A percentile compares a stretch with the other conserved stretches of the same genome.
These are phyloP conservation scores for Todiramphus saurophagus DNA, from an alignment of 2,113 vertebrate species.

Conservation along the genomic window DNA sequence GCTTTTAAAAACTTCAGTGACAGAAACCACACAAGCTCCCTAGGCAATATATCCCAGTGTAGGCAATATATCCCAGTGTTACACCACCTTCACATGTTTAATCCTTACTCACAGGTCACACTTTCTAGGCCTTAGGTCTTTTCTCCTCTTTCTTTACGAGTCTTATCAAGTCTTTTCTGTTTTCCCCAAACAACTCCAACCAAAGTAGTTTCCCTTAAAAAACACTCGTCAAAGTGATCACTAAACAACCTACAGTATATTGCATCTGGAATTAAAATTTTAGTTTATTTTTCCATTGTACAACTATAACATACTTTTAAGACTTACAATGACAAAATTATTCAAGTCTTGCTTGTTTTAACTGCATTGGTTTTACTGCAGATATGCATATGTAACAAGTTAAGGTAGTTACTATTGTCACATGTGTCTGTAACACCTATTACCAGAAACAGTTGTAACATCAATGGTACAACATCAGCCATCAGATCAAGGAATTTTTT, in stretches of 20 bases:
- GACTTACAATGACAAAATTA: neutral
- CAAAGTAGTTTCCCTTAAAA: neutral
- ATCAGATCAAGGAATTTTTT: neutral
- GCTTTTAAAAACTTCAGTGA: slow-evolving; percentile 1
- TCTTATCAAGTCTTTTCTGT: neutral
- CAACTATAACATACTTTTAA: neutral
- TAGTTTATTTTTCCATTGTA: neutral
- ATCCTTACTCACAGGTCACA: neutral
- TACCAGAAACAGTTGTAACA: neutral
- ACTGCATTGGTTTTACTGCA: neutral
- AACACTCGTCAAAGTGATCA: neutral
- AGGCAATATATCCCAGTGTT: neutral
- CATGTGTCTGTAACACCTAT: neutral
- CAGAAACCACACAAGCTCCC: neutral
- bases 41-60: neutral
- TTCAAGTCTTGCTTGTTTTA: neutral
- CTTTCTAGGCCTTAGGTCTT: neutral
- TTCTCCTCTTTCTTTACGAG: neutral
- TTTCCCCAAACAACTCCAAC: neutral
- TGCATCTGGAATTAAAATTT: neutral
- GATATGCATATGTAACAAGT: neutral
- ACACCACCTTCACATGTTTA: neutral
- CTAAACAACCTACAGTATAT: neutral
- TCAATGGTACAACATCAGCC: neutral
- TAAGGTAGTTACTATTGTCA: neutral